phyloP scores from a whole-genome alignment of 2,797 vertebrate genomes.

The Urophycis tenuis region DNA sequence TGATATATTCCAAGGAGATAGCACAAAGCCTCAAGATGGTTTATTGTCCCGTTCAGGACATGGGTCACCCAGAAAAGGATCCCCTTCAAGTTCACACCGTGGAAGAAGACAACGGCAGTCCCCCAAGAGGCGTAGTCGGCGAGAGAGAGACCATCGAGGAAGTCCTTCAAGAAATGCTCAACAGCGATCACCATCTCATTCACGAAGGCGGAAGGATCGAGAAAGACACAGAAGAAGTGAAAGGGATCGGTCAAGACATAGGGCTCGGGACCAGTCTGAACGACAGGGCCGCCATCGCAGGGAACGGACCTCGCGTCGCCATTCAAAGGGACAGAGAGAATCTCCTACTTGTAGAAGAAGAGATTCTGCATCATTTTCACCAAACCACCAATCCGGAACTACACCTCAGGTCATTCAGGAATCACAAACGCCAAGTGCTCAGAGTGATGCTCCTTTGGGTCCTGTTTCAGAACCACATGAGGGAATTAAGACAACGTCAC shows the following conservation, averaged over 20 bases:
- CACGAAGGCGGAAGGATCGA: conserved; percentile 52
- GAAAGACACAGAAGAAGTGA: conserved; percentile 58
- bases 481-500: conserved; percentile 53
- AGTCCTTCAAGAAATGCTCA: conserved; percentile 59
- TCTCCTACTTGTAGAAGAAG: conserved; percentile 49
- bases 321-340: conserved; percentile 63
- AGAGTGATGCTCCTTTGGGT: conserved; percentile 42
- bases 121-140: conserved; percentile 59
- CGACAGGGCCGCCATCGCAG: conserved; percentile 46
- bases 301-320: conserved; percentile 50
- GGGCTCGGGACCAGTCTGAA: conserved; percentile 54
- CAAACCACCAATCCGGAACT: conserved; percentile 51
- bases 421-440: conserved; percentile 50
- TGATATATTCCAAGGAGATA: conserved; percentile 64
- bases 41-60: conserved; percentile 38
- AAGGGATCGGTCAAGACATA: conserved; percentile 59
- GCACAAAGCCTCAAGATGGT: conserved; percentile 48
- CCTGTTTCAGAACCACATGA: conserved; percentile 59
- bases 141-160: conserved; percentile 52
- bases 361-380: conserved; percentile 46
- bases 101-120: conserved; percentile 56
- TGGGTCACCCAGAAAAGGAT: conserved; percentile 28
- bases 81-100: conserved; percentile 40
- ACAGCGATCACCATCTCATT: conserved; percentile 55
- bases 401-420: conserved; percentile 60